A percentile compares a stretch with the other conserved stretches of the same genome.
Evolutionary conservation across 2,797 vertebrate species (phyloP).

Genomic region (Echeneis naucrates): DNA sequence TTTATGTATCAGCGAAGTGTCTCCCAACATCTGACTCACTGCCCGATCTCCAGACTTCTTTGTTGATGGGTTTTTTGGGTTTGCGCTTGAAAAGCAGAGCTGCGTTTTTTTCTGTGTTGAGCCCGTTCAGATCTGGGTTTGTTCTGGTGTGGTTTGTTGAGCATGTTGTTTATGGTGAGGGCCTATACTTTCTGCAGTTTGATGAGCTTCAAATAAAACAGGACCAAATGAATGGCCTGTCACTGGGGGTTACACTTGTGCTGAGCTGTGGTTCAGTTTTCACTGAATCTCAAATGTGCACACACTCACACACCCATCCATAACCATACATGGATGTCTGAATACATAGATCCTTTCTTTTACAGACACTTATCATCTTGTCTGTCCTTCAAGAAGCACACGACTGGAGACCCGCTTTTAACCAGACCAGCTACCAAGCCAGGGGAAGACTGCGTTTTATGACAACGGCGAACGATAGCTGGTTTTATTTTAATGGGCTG

Average conservation of each 20-base stretch:
- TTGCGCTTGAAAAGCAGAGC: conserved; percentile 56
- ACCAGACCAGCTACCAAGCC: conserved; percentile 61
- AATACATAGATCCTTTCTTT: conserved; percentile 49
- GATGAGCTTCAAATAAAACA: conserved; percentile 85
- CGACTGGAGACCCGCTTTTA: conserved; percentile 50
- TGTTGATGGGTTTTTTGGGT: conserved; percentile 69
- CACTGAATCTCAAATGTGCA: conserved; percentile 48
- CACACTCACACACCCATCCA: conserved; percentile 45
- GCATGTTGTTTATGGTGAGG: conserved; percentile 87
- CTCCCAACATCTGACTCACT: conserved; percentile 38
- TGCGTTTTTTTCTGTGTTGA: conserved; percentile 57
- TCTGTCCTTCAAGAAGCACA: conserved; percentile 49
- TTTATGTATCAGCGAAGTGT: conserved; percentile 34
- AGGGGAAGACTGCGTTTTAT: conserved; percentile 62
- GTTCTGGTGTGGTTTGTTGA: conserved; percentile 86
- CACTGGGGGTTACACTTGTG: conserved; percentile 78
- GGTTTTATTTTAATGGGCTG: conserved; percentile 70
- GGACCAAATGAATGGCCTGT: conserved; percentile 82
- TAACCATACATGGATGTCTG: conserved; percentile 46
- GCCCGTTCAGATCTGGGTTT: conserved; percentile 76
- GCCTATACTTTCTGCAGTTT: conserved; percentile 84
- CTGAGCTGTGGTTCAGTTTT: conserved; percentile 74
- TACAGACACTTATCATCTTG: conserved; percentile 54
- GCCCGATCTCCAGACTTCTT: conserved; percentile 44
- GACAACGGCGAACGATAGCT: conserved; percentile 63